phyloP scores from a whole-genome alignment of 2,797 vertebrate species.

The Manis pentadactyla region DNA sequence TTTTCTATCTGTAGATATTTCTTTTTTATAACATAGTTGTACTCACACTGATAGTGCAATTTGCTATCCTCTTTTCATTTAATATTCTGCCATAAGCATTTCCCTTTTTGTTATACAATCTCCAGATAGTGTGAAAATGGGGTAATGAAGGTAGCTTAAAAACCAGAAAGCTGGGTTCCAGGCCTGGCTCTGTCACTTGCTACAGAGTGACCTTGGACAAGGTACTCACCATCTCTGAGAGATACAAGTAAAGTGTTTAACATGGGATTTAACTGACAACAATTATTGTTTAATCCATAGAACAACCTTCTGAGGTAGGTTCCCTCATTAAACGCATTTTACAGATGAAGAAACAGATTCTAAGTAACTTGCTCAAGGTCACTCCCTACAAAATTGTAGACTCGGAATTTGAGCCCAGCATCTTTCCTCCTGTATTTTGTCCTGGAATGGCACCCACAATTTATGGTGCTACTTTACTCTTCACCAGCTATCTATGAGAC shows the following conservation, averaged over 20 bases:
- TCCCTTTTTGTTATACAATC: background rate
- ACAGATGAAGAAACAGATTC: constrained; percentile 22
- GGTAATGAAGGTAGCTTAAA: background rate
- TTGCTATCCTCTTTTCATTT: background rate
- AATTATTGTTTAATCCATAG: background rate
- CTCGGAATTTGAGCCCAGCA: background rate
- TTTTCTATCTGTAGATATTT: constrained; percentile 23
- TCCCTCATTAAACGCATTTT: background rate
- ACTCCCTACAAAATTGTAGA: background rate
- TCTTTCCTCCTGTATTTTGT: background rate
- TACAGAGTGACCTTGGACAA: background rate
- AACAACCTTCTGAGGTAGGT: background rate
- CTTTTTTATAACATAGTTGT: constrained; percentile 2
- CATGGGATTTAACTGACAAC: background rate
- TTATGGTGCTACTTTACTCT: background rate
- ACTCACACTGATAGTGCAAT: background rate
- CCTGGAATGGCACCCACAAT: background rate
- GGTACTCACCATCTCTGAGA: background rate
- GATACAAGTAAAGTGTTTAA: constrained; percentile 12
- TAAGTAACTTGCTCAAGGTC: constrained; percentile 24
- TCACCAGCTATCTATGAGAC: background rate
- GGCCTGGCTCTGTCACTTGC: background rate
- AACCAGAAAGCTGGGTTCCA: background rate
- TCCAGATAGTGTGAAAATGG: background rate
- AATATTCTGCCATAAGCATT: background rate